Conservation (phyloP, 2,797 vertebrate genomes). For the Pangasius djambal region DNA sequence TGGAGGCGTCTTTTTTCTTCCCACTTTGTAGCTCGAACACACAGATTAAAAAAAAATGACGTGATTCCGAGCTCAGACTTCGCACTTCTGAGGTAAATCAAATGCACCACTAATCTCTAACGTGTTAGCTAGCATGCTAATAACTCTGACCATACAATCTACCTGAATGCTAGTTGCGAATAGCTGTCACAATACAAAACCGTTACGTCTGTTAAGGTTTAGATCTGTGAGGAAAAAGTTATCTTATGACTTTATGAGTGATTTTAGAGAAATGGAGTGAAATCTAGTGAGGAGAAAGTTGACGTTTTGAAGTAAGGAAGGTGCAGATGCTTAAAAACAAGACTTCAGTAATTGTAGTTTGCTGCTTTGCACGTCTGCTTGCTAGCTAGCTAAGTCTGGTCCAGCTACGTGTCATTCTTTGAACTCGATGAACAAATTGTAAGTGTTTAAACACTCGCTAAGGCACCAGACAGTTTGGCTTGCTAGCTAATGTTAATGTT, state of each 20-base stretch:
- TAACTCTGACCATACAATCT: background rate
- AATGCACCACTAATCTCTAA: background rate
- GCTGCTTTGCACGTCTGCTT: background rate
- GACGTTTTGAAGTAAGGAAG: background rate
- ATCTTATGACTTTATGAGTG: too few relatives aligned
- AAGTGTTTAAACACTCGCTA: background rate
- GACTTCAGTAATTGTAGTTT: background rate
- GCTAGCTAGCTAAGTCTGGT: background rate
- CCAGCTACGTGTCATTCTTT: background rate
- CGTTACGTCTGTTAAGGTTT: background rate
- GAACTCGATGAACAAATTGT: background rate
- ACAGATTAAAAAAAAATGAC: background rate
- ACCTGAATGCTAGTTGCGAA: background rate
- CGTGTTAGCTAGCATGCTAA: background rate
- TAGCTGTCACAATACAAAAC: background rate
- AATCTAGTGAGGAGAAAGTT: background rate
- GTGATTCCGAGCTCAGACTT: background rate
- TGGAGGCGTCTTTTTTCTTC: too few relatives aligned
- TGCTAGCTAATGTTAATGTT: background rate
- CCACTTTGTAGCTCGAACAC: background rate
- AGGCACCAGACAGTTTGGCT: background rate
- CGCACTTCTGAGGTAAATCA: background rate
- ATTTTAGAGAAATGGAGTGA: background rate
- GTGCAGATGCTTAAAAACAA: too few relatives aligned
- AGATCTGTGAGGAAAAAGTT: background rate